Evolutionary conservation across 2,888 invertebrate genomes (phyloP).

Genomic region (Agrotis clavis): DNA sequence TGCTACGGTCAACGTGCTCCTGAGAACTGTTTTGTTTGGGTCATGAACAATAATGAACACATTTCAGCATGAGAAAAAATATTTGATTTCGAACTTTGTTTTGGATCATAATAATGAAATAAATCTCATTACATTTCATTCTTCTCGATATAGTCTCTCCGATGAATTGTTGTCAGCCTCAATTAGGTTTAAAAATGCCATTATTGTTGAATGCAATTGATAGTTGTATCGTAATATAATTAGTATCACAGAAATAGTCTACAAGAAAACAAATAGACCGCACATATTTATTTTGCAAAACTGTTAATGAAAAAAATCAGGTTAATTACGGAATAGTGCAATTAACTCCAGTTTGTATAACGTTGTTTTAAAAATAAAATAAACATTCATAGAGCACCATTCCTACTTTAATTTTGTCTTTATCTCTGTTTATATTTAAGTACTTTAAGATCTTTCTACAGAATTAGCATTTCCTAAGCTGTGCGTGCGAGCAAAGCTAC

Average conservation of each 20-base stretch:
- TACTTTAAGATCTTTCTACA: constrained; percentile 31
- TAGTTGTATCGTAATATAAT: constrained; percentile 3
- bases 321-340: constrained; percentile 13
- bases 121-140: neutral
- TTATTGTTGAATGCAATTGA: no score
- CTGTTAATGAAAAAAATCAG: constrained; percentile 2
- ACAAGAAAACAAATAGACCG: neutral
- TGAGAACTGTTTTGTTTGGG: constrained; percentile 75
- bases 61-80: constrained; percentile 41
- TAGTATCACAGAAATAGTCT: constrained; percentile 2
- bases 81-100: constrained; percentile 12
- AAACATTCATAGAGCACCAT: constrained; percentile 4
- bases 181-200: neutral
- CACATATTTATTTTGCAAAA: neutral
- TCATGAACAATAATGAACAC: constrained; percentile 44
- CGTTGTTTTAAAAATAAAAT: constrained; percentile 7
- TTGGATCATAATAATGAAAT: neutral
- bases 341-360: constrained; percentile 16
- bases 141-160: neutral
- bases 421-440: constrained; percentile 25
- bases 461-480: constrained; percentile 51
- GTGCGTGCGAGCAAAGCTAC: constrained; percentile 50
- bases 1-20: constrained; percentile 78
- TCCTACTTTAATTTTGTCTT: constrained; percentile 16
- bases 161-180: neutral